These are phyloP conservation scores for Dromococcyx pavoninus DNA, from an alignment of 2,797 vertebrate species.

Conservation along the genomic window DNA sequence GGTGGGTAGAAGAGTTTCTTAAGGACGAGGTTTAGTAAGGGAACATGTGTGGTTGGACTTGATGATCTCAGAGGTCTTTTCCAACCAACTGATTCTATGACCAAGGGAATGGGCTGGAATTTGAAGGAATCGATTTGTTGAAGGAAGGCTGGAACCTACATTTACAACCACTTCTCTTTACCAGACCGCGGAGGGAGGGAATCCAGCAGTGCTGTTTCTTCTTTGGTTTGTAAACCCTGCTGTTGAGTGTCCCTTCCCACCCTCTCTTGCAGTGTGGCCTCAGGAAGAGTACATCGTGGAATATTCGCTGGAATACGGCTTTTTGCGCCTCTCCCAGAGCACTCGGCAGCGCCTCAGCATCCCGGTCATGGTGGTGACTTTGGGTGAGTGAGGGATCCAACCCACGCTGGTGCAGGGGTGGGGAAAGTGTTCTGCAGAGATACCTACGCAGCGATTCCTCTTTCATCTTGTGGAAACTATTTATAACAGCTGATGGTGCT, in stretches of 20 bases:
- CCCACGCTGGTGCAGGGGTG: neutral
- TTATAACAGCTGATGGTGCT: neutral
- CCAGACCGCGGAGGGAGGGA: neutral
- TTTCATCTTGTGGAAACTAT: neutral
- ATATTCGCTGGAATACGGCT: slow-evolving; percentile 95
- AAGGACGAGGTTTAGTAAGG: too few species aligned
- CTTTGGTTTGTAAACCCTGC: neutral
- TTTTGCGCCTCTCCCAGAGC: slow-evolving; percentile 91
- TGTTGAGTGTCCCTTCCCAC: neutral
- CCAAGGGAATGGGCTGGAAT: neutral
- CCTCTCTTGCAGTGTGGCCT: slow-evolving; percentile 84
- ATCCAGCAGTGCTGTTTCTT: neutral
- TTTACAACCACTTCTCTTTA: neutral
- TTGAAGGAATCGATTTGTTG: neutral
- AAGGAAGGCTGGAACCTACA: neutral
- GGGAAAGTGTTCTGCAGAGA: neutral
- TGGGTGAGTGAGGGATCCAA: too few species aligned
- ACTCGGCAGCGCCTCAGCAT: slow-evolving; percentile 94
- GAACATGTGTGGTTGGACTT: too few species aligned
- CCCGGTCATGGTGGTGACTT: slow-evolving; percentile 88
- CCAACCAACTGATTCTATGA: too few species aligned
- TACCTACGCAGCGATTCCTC: rapidly evolving
- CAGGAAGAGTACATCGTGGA: slow-evolving; percentile 98
- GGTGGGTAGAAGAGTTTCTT: too few species aligned
- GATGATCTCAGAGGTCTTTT: too few species aligned